A percentile compares a stretch with the other conserved stretches of the same genome.
phyloP scores from a whole-genome alignment of 2,888 invertebrate genomes.

The Tetheella fluctuosa region DNA sequence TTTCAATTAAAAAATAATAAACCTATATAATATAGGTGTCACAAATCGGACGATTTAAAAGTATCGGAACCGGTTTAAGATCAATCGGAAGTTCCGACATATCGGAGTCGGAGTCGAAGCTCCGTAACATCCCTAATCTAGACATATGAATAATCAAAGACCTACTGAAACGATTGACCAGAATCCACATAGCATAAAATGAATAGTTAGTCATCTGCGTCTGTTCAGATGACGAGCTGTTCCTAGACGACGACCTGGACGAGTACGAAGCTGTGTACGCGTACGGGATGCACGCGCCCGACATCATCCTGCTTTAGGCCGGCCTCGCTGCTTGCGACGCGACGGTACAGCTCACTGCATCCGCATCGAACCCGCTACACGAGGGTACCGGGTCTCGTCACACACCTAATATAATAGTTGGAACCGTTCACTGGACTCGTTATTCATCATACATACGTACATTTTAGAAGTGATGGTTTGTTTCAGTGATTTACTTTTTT shows the following conservation, averaged over 20 bases:
- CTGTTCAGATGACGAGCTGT: conserved; percentile 61
- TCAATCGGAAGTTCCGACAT: too few relatives aligned
- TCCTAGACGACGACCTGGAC: conserved; percentile 60
- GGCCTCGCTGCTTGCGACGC: conserved; percentile 25
- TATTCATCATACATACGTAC: conserved; percentile 1
- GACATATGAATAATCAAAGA: too few relatives aligned
- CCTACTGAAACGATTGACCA: too few relatives aligned
- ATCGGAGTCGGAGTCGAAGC: too few relatives aligned
- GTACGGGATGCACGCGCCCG: conserved; percentile 51
- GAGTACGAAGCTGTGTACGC: conserved; percentile 55
- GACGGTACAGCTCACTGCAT: too few relatives aligned
- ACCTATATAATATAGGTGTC: too few relatives aligned
- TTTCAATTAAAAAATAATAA: too few relatives aligned
- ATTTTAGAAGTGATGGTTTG: conserved; percentile 5
- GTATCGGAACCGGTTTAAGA: too few relatives aligned
- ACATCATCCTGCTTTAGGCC: conserved; percentile 53
- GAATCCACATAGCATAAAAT: too few relatives aligned
- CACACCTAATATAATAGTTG: neutral
- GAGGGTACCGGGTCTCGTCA: neutral
- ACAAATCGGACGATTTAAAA: too few relatives aligned
- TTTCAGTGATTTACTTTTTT: conserved; percentile 4
- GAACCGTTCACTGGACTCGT: neutral
- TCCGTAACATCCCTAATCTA: too few relatives aligned
- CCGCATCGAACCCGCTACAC: conserved; percentile 21
- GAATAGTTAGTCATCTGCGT: neutral